These are phyloP conservation scores for Lethenteron reissneri DNA, from an alignment of 2,113 vertebrate genomes.

Conservation along the genomic window DNA sequence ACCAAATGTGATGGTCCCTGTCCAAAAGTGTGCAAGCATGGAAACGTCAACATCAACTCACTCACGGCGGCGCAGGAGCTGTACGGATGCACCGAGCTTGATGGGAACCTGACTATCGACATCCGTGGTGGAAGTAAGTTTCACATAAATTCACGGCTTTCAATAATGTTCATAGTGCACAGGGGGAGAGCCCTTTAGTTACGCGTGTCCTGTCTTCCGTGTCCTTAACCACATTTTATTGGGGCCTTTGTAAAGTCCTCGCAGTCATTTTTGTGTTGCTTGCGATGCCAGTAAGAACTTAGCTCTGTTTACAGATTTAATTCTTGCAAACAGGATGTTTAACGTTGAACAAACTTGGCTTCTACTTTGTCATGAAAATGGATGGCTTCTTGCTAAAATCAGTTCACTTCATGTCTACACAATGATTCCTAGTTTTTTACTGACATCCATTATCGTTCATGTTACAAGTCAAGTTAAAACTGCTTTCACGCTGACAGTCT, in stretches of 20 bases:
- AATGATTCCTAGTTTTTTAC: too few relatives aligned
- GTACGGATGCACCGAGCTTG: conserved; percentile 72
- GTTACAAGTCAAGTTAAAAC: too few relatives aligned
- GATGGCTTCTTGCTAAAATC: too few relatives aligned
- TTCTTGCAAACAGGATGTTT: too few relatives aligned
- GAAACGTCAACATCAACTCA: conserved; percentile 48
- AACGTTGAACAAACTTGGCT: too few relatives aligned
- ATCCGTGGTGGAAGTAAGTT: conserved; percentile 88
- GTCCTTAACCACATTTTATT: background rate
- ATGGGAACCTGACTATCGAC: conserved; percentile 76
- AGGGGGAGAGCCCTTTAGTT: too few relatives aligned
- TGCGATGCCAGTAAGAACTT: background rate
- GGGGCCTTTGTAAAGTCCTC: background rate
- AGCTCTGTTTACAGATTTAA: background rate
- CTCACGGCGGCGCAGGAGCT: conserved; percentile 71
- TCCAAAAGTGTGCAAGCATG: conserved; percentile 51
- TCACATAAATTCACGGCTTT: background rate
- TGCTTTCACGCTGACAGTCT: too few relatives aligned
- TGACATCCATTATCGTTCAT: too few relatives aligned
- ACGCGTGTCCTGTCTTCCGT: background rate
- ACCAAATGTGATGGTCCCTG: conserved; percentile 71
- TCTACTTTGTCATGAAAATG: too few relatives aligned
- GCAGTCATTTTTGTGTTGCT: background rate
- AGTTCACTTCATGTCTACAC: too few relatives aligned
- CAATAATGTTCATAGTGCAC: background rate